Base-by-base conservation (phyloP, 2,888 invertebrate species). In the Glaucopsyche alexis region DNA sequence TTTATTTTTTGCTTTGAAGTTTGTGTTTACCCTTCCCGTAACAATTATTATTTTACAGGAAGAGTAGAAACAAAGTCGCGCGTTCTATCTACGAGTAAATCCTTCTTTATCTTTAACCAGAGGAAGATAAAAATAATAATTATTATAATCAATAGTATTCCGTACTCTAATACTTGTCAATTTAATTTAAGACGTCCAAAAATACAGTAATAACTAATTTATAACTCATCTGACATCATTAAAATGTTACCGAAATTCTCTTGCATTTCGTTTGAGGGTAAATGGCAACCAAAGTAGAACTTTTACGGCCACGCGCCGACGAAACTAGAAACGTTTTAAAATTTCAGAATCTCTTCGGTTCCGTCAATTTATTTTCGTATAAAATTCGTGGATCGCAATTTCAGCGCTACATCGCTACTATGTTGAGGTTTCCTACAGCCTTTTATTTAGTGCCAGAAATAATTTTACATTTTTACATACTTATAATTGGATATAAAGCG, bases 301-400 rank as follows among this genome's bases (percentile, higher is more conserved):
- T 66, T 66, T 42, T 11, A 42, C 60, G 29, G 29, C 19, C 13
- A 60, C 60, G 42, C 66, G 42, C 66, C 80, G 74, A 81, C 83
- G 85, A 84, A 85, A 84, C 80, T 74, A 74, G 64, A 72, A 75
- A 75, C 72, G 77, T 80, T 82, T 85, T 84, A 81, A 85, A 84
- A 84, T 82, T 84, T 81, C 79, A 78, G 78, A 77, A 73, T 79
- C 77, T 81, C 83, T 82, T 82, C 79, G 78, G 79, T 79, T 79
- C 79, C 81, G 80, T 83, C 80, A 82, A 70, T 70, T 70, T 70
- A 82, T 83, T 82, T 84, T 82, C 81, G 81, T 84, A 80, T 79
- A 81, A 84, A 81, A 83, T 85, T 84, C 81, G 82, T 79, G 76
- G 79, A 77, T 81, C n/a, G 78, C 80, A 80, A 76, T 76, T 79